Evolutionary conservation across 2,113 vertebrate genomes (phyloP).

Genomic region (Ginglymostoma cirratum): DNA sequence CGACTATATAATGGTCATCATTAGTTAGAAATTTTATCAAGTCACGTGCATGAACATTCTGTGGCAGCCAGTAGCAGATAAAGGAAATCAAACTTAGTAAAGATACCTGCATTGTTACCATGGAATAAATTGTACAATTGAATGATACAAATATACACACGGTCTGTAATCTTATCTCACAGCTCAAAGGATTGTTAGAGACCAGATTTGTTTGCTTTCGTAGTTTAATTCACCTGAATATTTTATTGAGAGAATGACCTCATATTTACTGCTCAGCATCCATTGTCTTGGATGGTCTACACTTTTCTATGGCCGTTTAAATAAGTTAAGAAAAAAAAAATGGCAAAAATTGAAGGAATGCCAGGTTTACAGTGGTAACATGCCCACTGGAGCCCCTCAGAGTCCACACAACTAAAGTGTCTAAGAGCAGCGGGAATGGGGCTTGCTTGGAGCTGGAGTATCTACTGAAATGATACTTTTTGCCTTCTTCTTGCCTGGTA

Average conservation of each 20-base stretch:
- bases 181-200: neutral
- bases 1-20: neutral
- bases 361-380: neutral
- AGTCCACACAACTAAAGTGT: neutral
- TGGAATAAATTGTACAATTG: neutral
- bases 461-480: neutral
- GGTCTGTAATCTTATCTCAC: neutral
- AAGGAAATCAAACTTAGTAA: neutral
- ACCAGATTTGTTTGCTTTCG: neutral
- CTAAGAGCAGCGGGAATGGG: neutral
- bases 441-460: neutral
- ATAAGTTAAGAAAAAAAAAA: neutral
- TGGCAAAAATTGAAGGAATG: neutral
- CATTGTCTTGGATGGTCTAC: neutral
- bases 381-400: neutral
- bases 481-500: neutral
- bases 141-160: neutral
- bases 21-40: neutral
- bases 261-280: neutral
- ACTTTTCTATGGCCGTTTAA: neutral
- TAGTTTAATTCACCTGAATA: neutral
- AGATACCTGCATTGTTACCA: neutral
- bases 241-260: neutral
- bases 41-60: neutral
- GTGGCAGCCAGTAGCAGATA: neutral